Evolutionary conservation across 2,113 vertebrate species (phyloP).

Genomic region (Toxotes chatareus): DNA sequence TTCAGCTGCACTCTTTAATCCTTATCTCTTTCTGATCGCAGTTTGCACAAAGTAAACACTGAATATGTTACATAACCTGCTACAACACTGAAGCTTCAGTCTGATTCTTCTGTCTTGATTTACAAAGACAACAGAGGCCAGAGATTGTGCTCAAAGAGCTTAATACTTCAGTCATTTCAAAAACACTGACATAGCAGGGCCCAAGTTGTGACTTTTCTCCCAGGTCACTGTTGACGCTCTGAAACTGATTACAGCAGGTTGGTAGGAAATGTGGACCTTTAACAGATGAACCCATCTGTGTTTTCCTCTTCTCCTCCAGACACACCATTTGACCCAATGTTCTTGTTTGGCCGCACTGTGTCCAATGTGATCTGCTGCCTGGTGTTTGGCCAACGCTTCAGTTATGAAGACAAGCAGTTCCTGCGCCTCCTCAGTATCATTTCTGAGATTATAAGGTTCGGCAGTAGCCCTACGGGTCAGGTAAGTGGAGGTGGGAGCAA

Average conservation of each 20-base stretch:
- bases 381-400: slow-evolving; percentile 85
- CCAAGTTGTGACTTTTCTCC: too few relatives aligned
- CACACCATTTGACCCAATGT: slow-evolving; percentile 73
- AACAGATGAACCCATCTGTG: rapidly evolving
- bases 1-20: neutral
- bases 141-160: too few relatives aligned
- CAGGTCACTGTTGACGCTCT: too few relatives aligned
- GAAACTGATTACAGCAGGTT: too few relatives aligned
- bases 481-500: slow-evolving; percentile 20
- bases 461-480: slow-evolving; percentile 65
- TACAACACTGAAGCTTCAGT: neutral
- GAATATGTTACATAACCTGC: neutral
- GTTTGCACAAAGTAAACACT: neutral
- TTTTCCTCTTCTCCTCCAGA: slow-evolving; percentile 61
- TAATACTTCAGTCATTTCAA: too few relatives aligned
- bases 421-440: slow-evolving; percentile 72
- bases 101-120: neutral
- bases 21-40: slow-evolving; percentile 1
- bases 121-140: neutral
- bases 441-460: slow-evolving; percentile 10
- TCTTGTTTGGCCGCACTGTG: slow-evolving; percentile 73
- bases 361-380: slow-evolving; percentile 89
- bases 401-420: slow-evolving; percentile 82
- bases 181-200: too few relatives aligned
- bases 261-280: neutral